A percentile compares a stretch with the other conserved stretches of the same genome.
Evolutionary conservation across 2,113 vertebrate genomes (phyloP).

Genomic region (Prinia subflava): DNA sequence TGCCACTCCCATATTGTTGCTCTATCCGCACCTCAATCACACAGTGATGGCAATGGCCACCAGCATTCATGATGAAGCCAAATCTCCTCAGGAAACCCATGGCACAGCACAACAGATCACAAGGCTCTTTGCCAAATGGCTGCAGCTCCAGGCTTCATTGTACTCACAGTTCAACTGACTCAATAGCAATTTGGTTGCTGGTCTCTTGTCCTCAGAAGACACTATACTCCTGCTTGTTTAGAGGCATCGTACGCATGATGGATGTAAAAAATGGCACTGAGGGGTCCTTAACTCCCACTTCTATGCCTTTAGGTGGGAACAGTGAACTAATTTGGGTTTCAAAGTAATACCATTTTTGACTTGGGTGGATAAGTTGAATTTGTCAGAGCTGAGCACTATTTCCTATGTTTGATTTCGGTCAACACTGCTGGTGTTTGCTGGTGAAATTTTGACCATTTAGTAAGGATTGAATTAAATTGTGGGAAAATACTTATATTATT

Average conservation of each 20-base stretch:
- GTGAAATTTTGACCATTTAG: background rate
- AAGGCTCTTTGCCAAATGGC: constrained; percentile 41
- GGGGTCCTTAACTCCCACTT: background rate
- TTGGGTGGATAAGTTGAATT: background rate
- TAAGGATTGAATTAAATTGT: background rate
- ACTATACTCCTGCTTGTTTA: background rate
- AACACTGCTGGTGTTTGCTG: background rate
- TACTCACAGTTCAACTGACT: constrained; percentile 30
- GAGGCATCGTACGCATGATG: background rate
- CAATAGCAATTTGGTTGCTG: constrained; percentile 24
- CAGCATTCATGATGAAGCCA: background rate
- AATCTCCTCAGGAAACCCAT: constrained; percentile 29
- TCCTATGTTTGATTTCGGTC: background rate
- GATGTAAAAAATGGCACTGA: background rate
- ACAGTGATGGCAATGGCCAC: constrained; percentile 12
- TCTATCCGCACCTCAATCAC: constrained; percentile 30
- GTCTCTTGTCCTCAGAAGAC: constrained; percentile 48
- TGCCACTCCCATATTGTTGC: constrained; percentile 31
- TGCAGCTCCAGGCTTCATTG: constrained; percentile 24
- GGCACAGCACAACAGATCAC: constrained; percentile 44
- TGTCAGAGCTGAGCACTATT: background rate
- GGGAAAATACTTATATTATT: background rate
- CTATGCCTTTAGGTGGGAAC: background rate
- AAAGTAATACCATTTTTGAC: background rate
- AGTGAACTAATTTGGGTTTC: background rate